phyloP scores from a whole-genome alignment of 2,797 vertebrate genomes.

The Aphelocoma californica region DNA sequence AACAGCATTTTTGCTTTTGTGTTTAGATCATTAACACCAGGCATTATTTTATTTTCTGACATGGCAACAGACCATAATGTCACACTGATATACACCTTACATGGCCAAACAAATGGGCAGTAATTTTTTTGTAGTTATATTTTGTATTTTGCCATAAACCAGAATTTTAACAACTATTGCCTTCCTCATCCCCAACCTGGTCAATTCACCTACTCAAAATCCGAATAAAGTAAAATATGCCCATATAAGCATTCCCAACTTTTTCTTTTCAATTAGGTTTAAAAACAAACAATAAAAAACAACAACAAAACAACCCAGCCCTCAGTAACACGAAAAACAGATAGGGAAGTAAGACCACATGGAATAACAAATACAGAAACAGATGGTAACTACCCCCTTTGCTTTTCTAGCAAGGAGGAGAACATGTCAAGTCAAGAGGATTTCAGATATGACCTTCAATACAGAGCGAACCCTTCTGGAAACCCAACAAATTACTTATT shows the following conservation, averaged over 20 bases:
- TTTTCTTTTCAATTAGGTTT: not conserved
- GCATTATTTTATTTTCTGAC: not conserved
- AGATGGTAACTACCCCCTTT: not conserved
- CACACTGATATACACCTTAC: not conserved
- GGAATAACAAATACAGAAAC: not conserved
- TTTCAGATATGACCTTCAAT: not conserved
- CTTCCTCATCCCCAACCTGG: not conserved
- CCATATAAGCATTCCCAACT: not conserved
- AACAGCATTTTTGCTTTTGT: not conserved
- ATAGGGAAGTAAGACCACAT: not conserved
- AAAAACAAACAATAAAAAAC: not conserved
- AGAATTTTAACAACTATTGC: not conserved
- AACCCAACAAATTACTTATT: not conserved
- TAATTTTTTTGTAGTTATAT: not conserved
- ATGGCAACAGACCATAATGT: not conserved
- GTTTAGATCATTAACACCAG: not conserved
- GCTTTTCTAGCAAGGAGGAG: not conserved
- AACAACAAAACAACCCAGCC: not conserved
- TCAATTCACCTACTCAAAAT: not conserved
- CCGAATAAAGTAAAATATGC: not conserved
- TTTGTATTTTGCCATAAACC: not conserved
- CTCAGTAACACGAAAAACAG: not conserved
- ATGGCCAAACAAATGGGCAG: not conserved
- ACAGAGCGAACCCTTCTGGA: not conserved
- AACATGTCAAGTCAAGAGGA: not conserved